Evolutionary conservation across 2,113 vertebrate species (phyloP).

Genomic region (Ahaetulla prasina): DNA sequence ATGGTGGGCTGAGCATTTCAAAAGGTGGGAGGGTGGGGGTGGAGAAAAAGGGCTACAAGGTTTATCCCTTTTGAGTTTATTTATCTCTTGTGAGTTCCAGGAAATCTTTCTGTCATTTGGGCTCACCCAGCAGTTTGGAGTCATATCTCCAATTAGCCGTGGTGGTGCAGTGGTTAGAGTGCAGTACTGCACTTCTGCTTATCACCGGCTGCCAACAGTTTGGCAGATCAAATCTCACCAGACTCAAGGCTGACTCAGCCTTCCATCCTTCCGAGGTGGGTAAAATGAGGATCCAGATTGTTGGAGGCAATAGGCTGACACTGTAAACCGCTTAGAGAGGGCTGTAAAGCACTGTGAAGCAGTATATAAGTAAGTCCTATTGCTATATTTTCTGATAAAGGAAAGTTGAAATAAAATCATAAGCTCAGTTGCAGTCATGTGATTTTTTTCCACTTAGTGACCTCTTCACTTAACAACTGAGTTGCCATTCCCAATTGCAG

Average conservation of each 20-base stretch:
- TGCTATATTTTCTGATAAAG: not conserved
- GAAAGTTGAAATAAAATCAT: not conserved
- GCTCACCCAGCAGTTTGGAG: not conserved
- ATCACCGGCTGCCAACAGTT: no score
- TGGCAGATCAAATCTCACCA: no score
- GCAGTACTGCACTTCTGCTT: no score
- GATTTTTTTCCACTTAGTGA: not conserved
- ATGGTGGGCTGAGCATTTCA: not conserved
- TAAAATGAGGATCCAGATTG: no score
- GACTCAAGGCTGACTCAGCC: no score
- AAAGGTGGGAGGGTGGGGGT: not conserved
- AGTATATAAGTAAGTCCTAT: no score
- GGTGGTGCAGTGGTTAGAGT: no score
- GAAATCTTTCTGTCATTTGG: not conserved
- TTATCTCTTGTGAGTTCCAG: not conserved
- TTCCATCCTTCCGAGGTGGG: no score
- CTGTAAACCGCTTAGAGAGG: no score
- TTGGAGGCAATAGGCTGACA: no score
- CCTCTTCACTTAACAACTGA: not conserved
- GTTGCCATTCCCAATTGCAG: not conserved
- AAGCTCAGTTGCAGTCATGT: not conserved
- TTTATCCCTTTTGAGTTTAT: not conserved
- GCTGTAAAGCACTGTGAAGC: no score
- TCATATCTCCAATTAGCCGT: not conserved
- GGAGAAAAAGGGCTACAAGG: not conserved